Conservation (phyloP, 2,888 invertebrate genomes). For the Blera fallax region DNA sequence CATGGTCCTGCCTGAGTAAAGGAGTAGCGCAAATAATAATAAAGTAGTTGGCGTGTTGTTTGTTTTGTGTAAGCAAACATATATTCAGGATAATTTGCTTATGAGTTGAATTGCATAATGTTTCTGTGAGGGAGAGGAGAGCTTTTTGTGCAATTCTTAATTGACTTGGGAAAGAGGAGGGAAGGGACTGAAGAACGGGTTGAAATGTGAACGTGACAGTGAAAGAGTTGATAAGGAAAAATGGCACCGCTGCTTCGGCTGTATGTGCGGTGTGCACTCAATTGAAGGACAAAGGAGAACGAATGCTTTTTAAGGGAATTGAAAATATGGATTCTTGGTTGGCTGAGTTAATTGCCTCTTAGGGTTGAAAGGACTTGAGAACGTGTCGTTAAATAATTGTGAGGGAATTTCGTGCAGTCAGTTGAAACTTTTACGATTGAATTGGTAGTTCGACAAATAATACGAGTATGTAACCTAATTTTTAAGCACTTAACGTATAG, state of each 20-base stretch:
- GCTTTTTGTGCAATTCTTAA: slow-evolving; percentile 65
- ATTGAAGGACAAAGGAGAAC: slow-evolving; percentile 56
- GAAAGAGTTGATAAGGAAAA: slow-evolving; percentile 56
- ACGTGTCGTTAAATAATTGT: slow-evolving; percentile 38
- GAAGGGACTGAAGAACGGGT: not conserved
- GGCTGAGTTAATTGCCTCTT: slow-evolving; percentile 55
- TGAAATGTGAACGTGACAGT: slow-evolving; percentile 59
- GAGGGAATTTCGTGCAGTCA: not conserved
- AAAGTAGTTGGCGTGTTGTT: slow-evolving; percentile 67
- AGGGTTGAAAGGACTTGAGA: not conserved
- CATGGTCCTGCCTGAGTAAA: slow-evolving; percentile 10
- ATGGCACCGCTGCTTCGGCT: not conserved
- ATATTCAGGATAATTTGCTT: slow-evolving; percentile 70
- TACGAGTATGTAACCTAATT: not conserved
- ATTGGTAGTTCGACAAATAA: not conserved
- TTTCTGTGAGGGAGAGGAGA: not conserved
- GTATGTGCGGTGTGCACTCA: slow-evolving; percentile 32
- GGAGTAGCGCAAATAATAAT: slow-evolving; percentile 67
- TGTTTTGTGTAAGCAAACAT: slow-evolving; percentile 70
- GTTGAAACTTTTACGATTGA: not conserved
- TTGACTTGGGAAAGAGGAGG: slow-evolving; percentile 22
- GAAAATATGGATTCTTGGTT: slow-evolving; percentile 65
- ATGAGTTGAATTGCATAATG: slow-evolving; percentile 69
- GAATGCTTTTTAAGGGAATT: slow-evolving; percentile 50
- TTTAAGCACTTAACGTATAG: too few relatives aligned